Percentiles rank a stretch among this genome's conserved stretches.
Conservation (phyloP, 2,888 invertebrate genomes). For the Melanchra persicariae region DNA sequence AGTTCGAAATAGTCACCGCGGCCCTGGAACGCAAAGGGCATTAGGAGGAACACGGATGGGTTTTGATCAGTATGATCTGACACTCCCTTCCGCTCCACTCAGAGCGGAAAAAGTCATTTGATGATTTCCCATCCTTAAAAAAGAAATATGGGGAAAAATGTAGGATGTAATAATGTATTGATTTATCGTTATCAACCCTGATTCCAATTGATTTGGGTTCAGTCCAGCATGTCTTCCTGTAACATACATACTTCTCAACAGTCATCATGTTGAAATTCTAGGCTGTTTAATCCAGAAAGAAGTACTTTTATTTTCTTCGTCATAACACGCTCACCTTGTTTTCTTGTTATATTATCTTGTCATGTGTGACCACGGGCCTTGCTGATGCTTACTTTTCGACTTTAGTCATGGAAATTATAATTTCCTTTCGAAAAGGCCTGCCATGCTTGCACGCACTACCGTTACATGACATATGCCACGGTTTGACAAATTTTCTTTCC, state of each 20-base stretch:
- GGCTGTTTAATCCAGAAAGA: not conserved
- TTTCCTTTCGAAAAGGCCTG: constrained; percentile 19
- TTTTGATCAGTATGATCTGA: too few species aligned
- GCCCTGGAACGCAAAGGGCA: too few species aligned
- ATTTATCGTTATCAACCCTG: not conserved
- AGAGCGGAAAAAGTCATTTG: too few species aligned
- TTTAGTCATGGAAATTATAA: constrained; percentile 15
- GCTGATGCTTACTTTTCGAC: not conserved
- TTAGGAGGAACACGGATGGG: too few species aligned
- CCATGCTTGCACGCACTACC: not conserved
- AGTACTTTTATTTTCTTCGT: not conserved
- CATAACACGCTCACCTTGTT: not conserved
- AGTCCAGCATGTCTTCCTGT: not conserved
- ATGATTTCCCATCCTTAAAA: too few species aligned
- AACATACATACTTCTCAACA: not conserved
- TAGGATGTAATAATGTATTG: too few species aligned
- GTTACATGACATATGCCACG: constrained; percentile 12
- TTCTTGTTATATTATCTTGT: not conserved
- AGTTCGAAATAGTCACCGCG: too few species aligned
- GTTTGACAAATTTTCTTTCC: constrained; percentile 20
- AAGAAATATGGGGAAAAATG: too few species aligned
- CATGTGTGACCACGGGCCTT: not conserved
- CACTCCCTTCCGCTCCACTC: too few species aligned
- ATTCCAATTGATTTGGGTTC: not conserved
- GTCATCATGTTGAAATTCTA: not conserved